phyloP scores from a whole-genome alignment of 2,888 invertebrate species.

The Hetaerina titia region DNA sequence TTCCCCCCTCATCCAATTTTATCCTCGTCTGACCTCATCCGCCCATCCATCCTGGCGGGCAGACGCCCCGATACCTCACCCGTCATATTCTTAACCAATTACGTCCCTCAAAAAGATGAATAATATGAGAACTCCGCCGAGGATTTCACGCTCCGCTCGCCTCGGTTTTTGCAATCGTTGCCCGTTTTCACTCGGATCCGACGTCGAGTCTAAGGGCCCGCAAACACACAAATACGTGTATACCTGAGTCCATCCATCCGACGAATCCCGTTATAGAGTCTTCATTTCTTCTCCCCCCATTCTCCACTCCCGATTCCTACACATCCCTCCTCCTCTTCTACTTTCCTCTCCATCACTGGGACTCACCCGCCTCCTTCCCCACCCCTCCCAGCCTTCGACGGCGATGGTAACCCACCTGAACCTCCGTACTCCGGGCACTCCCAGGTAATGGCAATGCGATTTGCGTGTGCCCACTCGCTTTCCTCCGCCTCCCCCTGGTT shows the following conservation, averaged over 20 bases:
- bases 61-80: background rate
- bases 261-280: background rate
- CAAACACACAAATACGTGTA: background rate
- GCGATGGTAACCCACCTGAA: background rate
- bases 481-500: background rate
- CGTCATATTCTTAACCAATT: constrained; percentile 15
- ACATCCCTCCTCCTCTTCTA: background rate
- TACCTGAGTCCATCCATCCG: background rate
- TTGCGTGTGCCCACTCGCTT: background rate
- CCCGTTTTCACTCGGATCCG: background rate
- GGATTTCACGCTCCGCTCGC: background rate
- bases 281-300: background rate
- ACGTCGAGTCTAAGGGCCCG: background rate
- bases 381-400: background rate
- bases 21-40: background rate
- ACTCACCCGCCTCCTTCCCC: background rate
- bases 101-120: background rate
- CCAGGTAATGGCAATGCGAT: background rate
- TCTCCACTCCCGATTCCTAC: background rate
- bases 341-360: background rate
- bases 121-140: background rate
- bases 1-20: background rate
- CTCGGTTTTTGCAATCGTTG: background rate
- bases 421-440: background rate
- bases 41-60: background rate